Evolutionary conservation across 1,140 invertebrate species (phyloP), one percentile per base, ranked within the genome.

Genomic region (Metopolophium dirhodum): DNA sequence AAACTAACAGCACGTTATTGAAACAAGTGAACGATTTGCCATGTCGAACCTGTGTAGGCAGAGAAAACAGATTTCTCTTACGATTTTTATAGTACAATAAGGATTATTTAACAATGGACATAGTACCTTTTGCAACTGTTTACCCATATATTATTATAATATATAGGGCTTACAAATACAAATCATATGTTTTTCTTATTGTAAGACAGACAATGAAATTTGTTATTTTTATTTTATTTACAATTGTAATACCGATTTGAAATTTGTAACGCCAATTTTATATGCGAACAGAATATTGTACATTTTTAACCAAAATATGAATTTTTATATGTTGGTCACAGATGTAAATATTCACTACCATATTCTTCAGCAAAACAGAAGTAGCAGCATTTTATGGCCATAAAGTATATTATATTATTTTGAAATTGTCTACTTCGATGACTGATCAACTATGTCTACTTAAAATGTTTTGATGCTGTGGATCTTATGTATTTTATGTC

Each of bases 251-350:
- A 77, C 61, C 30, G 8, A 77, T 77, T 77, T 77, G 61, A n/a
- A 77, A 77, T 77, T 77, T n/a, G 61, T 77, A n/a, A 77, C 14
- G 30, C 61, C n/a, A 77, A 68, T 68, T 68, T n/a, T 68, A 7
- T 68, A 68, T 68, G 30, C 3, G 4, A n/a, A 77, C 61, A 77
- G n/a, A 77, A 9, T n/a, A 77, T 18, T 77, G 61, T 77, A 7
- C n/a, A n/a, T 77, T n/a, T 77, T n/a, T 35, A 77, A 77, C 61
- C 11, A n/a, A 18, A 77, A 35, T 77, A 77, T 77, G 4, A 77
- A 77, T n/a, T 77, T 68, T 77, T 77, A 77, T 77, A 77, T 77
- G 61, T 77, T 77, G 61, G 61, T 77, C 61, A 77, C 61, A 77
- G 61, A 77, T 77, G 61, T 77, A 77, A 77, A 77, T 77, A n/a